Evolutionary conservation across 2,888 invertebrate species (phyloP), one percentile per base, ranked within the genome.

Genomic region (Alcis repandata): DNA sequence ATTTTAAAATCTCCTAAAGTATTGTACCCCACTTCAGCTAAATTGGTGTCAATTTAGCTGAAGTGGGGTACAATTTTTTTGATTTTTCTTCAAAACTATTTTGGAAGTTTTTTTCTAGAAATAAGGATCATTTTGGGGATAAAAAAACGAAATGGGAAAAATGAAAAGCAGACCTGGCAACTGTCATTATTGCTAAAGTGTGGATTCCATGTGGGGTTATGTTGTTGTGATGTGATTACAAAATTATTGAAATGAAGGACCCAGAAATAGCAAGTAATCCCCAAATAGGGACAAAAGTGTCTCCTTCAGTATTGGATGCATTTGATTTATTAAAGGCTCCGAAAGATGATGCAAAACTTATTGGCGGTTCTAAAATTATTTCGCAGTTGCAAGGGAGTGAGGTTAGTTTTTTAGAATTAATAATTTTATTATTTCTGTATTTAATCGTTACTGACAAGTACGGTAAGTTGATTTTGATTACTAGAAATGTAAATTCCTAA

Each of bases 361-460:
- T 74, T 63, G 93, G 93, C 64, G 92, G 90, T 9, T 79, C 86
- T 13, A 92, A 87, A 86, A 90, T 94, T 68, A 88, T 93, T 72
- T 80, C 85, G 54, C 88, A 87, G 64, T 74, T 93, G 51, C 83
- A 85, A 62, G 78, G 80, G 67, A 87, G 79, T 78, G 88, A 92
- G 91, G 92, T 92, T 88, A 85, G 86, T 75, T 78, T 75, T 68
- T 62, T n/a, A 13, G 3, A 19, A 19, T n/a, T 33, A 19, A 4
- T 9, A 10, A 10, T 13, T 36, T 10, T 7, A 19, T 36, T 2
- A 6, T 9, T 1, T 15, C 2, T 40, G 15, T 20, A 45, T 45
- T 19, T 6, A 6, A 27, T 27, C 27, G 27, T 2, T 27, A 27
- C 27, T 27, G 27, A 27, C 27, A 4, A 27, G n/a, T n/a, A n/a